These are phyloP conservation scores for Notechis scutatus DNA, from an alignment of 2,113 vertebrate genomes.

Conservation along the genomic window DNA sequence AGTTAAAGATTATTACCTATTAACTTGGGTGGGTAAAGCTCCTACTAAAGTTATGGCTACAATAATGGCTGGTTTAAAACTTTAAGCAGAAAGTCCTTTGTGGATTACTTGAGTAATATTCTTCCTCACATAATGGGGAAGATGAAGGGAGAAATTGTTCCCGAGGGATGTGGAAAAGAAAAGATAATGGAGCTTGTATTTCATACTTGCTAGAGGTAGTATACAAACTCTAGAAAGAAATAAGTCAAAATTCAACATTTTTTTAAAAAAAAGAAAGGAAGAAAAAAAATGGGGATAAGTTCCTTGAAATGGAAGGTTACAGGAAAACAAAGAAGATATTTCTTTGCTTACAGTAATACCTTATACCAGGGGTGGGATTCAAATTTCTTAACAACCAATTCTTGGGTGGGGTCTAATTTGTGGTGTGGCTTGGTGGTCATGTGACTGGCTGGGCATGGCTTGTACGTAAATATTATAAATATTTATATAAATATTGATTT, in stretches of 20 bases:
- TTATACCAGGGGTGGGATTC: background rate
- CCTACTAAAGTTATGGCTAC: background rate
- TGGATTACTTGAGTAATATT: background rate
- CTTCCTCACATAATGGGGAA: background rate
- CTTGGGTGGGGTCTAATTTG: too few species aligned
- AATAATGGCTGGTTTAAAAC: background rate
- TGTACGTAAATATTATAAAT: too few species aligned
- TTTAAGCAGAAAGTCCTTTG: background rate
- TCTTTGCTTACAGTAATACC: background rate
- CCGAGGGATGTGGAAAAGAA: background rate
- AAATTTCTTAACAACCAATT: too few species aligned
- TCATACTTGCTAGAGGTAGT: background rate
- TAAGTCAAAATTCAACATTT: background rate
- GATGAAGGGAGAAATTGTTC: background rate
- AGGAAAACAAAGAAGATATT: background rate
- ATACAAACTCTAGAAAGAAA: background rate
- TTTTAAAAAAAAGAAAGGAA: background rate
- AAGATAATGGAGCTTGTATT: background rate
- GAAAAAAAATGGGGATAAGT: background rate
- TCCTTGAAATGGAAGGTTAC: background rate
- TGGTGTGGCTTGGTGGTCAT: too few species aligned
- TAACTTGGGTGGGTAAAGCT: background rate
- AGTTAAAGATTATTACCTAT: background rate
- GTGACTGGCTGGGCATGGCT: too few species aligned
- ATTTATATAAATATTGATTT: too few species aligned